Conservation (phyloP, 1,140 invertebrate genomes). For the Calosoma granatense region DNA sequence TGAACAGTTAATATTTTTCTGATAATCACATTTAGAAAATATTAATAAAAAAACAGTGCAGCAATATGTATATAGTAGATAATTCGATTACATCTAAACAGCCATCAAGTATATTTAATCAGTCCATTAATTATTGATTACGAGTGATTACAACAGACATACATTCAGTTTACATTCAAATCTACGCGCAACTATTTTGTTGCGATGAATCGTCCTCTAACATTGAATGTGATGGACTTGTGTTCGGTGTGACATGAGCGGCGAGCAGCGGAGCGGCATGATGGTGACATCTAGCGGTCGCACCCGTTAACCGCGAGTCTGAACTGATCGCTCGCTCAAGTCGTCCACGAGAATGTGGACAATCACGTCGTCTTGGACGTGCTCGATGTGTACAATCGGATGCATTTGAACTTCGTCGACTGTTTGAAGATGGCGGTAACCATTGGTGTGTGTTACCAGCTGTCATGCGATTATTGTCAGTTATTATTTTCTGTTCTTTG, state of each 20-base stretch:
- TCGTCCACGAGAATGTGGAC: constrained; percentile 20
- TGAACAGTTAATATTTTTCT: too few relatives aligned
- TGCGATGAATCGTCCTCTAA: background rate
- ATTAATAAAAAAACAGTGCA: background rate
- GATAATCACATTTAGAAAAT: too few relatives aligned
- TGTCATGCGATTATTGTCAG: background rate
- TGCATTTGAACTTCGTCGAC: constrained; percentile 31
- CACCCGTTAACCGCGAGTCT: constrained; percentile 29
- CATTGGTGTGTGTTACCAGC: background rate
- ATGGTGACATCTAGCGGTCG: constrained; percentile 27
- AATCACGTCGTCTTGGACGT: constrained; percentile 24
- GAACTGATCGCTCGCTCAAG: constrained; percentile 31
- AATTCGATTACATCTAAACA: background rate
- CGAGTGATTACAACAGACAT: background rate
- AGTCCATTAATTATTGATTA: background rate
- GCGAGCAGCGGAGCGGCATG: constrained; percentile 7
- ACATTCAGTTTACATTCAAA: background rate
- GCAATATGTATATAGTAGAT: background rate
- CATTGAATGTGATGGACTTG: background rate
- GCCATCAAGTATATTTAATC: background rate
- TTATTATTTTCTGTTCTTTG: background rate
- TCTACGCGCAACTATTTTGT: constrained; percentile 1
- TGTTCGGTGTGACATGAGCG: background rate
- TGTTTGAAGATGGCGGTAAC: constrained; percentile 14
- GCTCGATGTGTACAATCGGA: constrained; percentile 30